Conservation (phyloP, 2,888 invertebrate genomes). For the Drosophila imparisetae region DNA sequence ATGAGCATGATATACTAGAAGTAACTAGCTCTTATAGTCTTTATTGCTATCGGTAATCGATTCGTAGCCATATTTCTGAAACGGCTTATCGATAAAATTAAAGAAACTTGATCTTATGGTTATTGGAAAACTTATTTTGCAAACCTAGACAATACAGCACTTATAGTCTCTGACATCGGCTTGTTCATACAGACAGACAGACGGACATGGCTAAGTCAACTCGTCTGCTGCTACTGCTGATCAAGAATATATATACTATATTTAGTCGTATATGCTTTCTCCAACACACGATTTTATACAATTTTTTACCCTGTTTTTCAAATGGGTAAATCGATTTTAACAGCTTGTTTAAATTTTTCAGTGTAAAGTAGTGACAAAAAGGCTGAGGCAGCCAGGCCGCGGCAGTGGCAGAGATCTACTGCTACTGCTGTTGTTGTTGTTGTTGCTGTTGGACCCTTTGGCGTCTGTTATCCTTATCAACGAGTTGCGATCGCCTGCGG, state of each 20-base stretch:
- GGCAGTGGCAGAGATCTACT: conserved; percentile 6
- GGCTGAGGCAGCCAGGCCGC: background rate
- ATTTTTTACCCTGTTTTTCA: rapidly evolving
- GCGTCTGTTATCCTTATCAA: conserved; percentile 64
- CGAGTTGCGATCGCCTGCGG: conserved; percentile 63
- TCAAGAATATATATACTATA: background rate
- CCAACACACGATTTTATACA: background rate
- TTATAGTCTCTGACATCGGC: background rate
- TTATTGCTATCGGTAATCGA: background rate
- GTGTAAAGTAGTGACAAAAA: conserved; percentile 2
- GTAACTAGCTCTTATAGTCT: background rate
- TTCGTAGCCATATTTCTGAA: background rate
- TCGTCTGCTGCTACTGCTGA: background rate
- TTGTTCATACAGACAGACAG: background rate
- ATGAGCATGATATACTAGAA: background rate
- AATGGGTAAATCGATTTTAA: background rate
- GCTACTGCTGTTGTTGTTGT: background rate
- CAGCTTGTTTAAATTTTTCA: background rate
- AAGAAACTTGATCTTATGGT: background rate
- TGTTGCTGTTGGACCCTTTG: conserved; percentile 2
- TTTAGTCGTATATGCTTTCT: background rate
- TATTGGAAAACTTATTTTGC: background rate
- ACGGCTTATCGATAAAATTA: background rate
- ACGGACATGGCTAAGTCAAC: background rate
- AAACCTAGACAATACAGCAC: background rate